Conservation (phyloP, 2,888 invertebrate species). For the Nephrotoma guestfalica region DNA sequence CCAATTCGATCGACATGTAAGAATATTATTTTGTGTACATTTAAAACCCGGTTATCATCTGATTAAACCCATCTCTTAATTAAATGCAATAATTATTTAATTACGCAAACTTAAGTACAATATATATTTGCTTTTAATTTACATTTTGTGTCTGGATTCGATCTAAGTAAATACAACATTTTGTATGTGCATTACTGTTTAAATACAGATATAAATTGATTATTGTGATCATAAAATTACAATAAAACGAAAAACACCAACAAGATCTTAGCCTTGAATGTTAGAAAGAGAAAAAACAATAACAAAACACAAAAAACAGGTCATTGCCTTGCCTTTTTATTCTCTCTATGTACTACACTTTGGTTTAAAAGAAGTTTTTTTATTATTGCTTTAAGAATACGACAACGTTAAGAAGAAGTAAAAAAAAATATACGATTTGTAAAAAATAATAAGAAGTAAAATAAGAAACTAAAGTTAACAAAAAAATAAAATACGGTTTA, state of each 20-base stretch:
- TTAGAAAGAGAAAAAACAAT: slow-evolving; percentile 4
- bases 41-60: too few species aligned
- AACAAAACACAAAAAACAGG: slow-evolving; percentile 4
- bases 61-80: not conserved
- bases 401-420: not conserved
- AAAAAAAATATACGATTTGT: not conserved
- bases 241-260: not conserved
- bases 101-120: not conserved
- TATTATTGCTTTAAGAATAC: not conserved
- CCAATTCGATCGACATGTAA: not conserved
- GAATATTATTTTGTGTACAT: too few species aligned
- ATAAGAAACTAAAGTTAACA: not conserved
- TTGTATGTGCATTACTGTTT: not conserved
- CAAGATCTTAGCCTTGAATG: not conserved
- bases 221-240: not conserved
- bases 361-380: not conserved
- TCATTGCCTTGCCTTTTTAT: slow-evolving; percentile 1
- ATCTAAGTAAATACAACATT: not conserved
- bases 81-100: not conserved
- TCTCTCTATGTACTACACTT: not conserved
- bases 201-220: not conserved
- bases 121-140: not conserved
- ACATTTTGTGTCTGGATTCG: not conserved
- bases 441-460: not conserved
- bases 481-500: not conserved